Percentiles rank a stretch among this genome's conserved stretches.
These are phyloP conservation scores for Chamaea fasciata DNA, from an alignment of 2,113 vertebrate genomes.

Conservation along the genomic window DNA sequence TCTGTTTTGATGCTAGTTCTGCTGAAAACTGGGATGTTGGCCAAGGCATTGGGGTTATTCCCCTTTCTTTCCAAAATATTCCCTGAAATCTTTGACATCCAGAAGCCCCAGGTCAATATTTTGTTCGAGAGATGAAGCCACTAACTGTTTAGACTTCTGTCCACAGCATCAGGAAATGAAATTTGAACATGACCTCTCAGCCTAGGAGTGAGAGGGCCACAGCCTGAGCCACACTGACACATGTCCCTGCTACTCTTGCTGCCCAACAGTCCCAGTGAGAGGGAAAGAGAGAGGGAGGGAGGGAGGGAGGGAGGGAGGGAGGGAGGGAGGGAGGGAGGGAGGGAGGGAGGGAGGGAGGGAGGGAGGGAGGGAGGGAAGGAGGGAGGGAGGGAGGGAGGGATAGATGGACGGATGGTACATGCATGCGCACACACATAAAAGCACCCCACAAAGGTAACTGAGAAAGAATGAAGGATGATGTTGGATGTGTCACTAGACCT, in stretches of 20 bases:
- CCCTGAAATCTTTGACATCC: not conserved
- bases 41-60: not conserved
- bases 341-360: not conserved
- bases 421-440: not conserved
- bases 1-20: not conserved
- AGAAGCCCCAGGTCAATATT: not conserved
- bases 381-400: not conserved
- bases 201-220: not conserved
- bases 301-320: too few relatives aligned
- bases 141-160: not conserved
- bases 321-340: not conserved
- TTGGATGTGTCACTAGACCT: not conserved
- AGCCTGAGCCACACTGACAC: not conserved
- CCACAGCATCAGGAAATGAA: not conserved
- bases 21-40: not conserved
- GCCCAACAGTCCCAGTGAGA: not conserved
- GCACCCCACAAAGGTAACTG: not conserved
- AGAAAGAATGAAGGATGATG: not conserved
- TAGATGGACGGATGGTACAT: not conserved
- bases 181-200: not conserved
- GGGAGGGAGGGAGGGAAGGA: not conserved
- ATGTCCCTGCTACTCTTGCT: not conserved
- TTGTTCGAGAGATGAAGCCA: not conserved
- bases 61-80: constrained; percentile 3
- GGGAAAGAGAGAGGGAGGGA: too few relatives aligned